phyloP scores from a whole-genome alignment of 1,140 invertebrate genomes.

The Fopius arisanus region DNA sequence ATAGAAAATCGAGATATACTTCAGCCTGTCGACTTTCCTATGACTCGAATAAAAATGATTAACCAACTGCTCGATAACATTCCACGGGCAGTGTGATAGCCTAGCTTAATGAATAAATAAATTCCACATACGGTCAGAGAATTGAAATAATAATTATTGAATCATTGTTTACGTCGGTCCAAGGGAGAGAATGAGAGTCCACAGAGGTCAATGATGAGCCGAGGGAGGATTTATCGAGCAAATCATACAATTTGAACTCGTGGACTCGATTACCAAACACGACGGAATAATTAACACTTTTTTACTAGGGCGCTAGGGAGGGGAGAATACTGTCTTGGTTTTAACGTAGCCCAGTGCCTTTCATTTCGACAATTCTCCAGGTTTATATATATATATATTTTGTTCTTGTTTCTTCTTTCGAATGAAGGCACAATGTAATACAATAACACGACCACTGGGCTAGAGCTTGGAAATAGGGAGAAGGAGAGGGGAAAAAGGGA shows the following conservation, averaged over 20 bases:
- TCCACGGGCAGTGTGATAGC: background rate
- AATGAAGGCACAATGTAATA: conserved; percentile 19
- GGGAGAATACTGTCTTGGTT: conserved; percentile 29
- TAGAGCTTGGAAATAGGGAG: background rate
- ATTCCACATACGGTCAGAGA: background rate
- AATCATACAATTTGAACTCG: background rate
- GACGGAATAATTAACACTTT: background rate
- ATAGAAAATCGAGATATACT: background rate
- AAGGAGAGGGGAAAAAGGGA: background rate
- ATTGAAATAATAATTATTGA: background rate
- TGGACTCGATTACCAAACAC: background rate
- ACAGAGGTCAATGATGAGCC: background rate
- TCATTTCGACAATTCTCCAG: background rate
- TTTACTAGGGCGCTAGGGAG: background rate
- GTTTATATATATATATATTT: too few relatives aligned
- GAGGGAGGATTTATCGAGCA: background rate
- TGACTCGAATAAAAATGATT: background rate
- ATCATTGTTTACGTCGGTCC: background rate
- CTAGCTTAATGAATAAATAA: conserved; percentile 5
- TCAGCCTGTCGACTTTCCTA: background rate
- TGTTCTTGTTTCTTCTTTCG: background rate
- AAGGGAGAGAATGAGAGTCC: background rate
- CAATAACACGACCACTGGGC: conserved; percentile 22
- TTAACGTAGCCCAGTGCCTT: conserved; percentile 20
- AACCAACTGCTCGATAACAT: background rate